These are phyloP conservation scores for Synergus japonicus DNA, from an alignment of 2,888 invertebrate species.

Conservation along the genomic window DNA sequence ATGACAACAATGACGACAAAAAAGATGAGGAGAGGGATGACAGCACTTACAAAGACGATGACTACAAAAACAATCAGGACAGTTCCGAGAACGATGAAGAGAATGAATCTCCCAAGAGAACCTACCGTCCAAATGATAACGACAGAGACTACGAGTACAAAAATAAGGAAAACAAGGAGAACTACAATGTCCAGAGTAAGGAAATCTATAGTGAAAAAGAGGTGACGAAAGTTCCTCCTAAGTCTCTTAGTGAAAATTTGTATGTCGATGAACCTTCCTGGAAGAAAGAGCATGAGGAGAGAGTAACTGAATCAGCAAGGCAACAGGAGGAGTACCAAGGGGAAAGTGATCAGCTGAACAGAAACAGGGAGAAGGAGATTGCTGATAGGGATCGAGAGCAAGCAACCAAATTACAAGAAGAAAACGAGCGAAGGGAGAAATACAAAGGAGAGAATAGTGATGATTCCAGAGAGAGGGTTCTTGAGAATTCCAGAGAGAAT, in stretches of 20 bases:
- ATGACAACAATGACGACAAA: neutral
- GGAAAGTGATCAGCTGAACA: conserved; percentile 51
- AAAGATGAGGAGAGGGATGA: conserved; percentile 42
- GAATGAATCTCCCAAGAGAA: neutral
- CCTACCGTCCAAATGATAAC: neutral
- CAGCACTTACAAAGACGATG: conserved; percentile 25
- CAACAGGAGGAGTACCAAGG: conserved; percentile 61
- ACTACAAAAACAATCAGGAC: conserved; percentile 41
- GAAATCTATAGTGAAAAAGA: conserved; percentile 61
- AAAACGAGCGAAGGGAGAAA: conserved; percentile 46
- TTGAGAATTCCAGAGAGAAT: conserved; percentile 25
- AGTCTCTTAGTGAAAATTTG: conserved; percentile 46
- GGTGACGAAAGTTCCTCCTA: conserved; percentile 54
- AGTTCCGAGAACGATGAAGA: conserved; percentile 31
- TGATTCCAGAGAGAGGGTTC: conserved; percentile 22
- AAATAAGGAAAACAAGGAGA: conserved; percentile 62
- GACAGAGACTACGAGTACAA: conserved; percentile 49
- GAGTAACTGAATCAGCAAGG: conserved; percentile 58
- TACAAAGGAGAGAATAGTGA: conserved; percentile 45
- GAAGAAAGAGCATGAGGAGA: conserved; percentile 61
- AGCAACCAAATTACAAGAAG: conserved; percentile 21
- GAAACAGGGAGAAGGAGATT: conserved; percentile 35
- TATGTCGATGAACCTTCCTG: conserved; percentile 60
- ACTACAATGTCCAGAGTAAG: conserved; percentile 60
- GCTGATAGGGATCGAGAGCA: conserved; percentile 29